A percentile compares a stretch with the other conserved stretches of the same genome.
Evolutionary conservation across 2,113 vertebrate species (phyloP).

Genomic region (Amblyopsis rosae): DNA sequence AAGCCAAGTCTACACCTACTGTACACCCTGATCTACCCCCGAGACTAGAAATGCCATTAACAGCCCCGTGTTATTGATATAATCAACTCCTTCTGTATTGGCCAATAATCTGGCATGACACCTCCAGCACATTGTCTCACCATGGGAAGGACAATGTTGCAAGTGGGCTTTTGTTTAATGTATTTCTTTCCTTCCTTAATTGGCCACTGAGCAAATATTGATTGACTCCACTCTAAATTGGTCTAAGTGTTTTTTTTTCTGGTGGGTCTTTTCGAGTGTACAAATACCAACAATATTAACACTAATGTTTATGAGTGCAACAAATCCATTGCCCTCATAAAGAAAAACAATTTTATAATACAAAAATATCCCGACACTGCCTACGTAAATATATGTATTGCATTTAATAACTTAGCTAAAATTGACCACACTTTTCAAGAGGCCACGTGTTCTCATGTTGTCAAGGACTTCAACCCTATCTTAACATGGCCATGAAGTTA

Average conservation of each 20-base stretch:
- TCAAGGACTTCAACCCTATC: no score
- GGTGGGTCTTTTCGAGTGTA: background rate
- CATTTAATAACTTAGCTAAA: background rate
- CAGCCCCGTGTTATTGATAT: background rate
- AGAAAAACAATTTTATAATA: background rate
- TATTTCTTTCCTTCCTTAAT: background rate
- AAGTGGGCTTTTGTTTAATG: constrained; percentile 2
- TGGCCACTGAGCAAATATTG: constrained; percentile 1
- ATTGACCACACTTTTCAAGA: no score
- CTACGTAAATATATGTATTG: background rate
- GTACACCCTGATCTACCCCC: background rate
- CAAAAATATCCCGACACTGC: background rate
- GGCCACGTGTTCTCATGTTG: no score
- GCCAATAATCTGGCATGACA: background rate
- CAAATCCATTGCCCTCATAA: no score
- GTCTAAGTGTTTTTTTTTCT: background rate
- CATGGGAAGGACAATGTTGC: background rate
- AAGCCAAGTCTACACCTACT: no score
- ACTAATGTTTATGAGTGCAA: no score
- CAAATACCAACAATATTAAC: no score
- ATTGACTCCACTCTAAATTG: background rate
- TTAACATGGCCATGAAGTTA: no score
- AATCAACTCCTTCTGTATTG: background rate
- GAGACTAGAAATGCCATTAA: background rate
- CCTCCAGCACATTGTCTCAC: background rate